Percentiles rank a stretch among this genome's conserved stretches.
Conservation (phyloP, 2,797 vertebrate genomes). For the Alauda arvensis region DNA sequence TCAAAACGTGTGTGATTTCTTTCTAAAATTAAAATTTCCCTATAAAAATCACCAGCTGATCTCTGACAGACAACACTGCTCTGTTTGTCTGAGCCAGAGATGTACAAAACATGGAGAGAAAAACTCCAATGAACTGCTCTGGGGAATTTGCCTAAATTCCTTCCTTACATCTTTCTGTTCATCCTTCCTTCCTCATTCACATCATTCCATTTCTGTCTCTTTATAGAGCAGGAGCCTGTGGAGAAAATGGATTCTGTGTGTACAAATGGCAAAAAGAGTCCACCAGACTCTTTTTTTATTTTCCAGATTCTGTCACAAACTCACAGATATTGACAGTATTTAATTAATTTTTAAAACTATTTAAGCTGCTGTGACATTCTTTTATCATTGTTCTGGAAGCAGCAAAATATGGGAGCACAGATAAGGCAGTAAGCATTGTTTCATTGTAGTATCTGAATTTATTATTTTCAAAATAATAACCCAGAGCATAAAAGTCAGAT, state of each 20-base stretch:
- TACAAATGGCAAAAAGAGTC: background rate
- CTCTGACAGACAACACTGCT: background rate
- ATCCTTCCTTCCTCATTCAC: conserved; percentile 38
- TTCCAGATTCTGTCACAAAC: background rate
- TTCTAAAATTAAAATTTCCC: background rate
- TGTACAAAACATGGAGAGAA: conserved; percentile 15
- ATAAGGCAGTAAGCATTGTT: background rate
- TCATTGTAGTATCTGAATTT: background rate
- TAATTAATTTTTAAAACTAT: background rate
- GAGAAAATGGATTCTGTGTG: background rate
- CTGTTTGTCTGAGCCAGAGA: background rate
- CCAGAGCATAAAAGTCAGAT: background rate
- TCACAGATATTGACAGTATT: background rate
- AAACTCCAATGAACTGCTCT: conserved; percentile 51
- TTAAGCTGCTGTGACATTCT: background rate
- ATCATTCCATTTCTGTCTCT: conserved; percentile 69
- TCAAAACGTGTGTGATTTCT: background rate
- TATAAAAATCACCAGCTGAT: background rate
- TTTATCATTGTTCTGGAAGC: background rate
- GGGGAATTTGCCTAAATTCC: conserved; percentile 51
- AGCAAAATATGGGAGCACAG: background rate
- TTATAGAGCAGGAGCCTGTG: conserved; percentile 70
- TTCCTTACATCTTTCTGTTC: conserved; percentile 43
- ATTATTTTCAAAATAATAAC: background rate
- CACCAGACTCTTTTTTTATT: conserved; percentile 30